phyloP scores from a whole-genome alignment of 2,797 vertebrate genomes.

The Etheostoma perlongum region DNA sequence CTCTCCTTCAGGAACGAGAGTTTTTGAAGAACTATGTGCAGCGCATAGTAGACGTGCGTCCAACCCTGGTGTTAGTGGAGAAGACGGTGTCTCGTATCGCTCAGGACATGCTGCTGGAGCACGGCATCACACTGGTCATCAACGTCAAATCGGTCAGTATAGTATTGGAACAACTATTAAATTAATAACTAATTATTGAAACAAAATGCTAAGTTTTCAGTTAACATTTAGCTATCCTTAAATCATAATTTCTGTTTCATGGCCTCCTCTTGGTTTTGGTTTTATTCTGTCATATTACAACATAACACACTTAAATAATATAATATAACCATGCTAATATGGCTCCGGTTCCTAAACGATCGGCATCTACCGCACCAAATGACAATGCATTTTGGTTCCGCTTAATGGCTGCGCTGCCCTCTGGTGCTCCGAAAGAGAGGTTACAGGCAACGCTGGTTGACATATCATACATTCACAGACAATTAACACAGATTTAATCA shows the following conservation, averaged over 20 bases:
- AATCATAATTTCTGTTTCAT: neutral
- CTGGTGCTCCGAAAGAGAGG: too few species aligned
- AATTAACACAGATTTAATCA: neutral
- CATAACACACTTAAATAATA: neutral
- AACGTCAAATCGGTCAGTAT: conserved; percentile 96
- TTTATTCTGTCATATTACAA: too few species aligned
- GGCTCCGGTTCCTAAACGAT: too few species aligned
- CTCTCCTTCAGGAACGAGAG: conserved; percentile 90
- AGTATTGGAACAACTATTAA: too few species aligned
- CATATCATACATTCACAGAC: too few species aligned
- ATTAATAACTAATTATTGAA: too few species aligned
- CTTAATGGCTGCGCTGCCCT: too few species aligned
- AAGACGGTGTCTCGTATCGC: conserved; percentile 98
- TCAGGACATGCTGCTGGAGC: conserved; percentile 97
- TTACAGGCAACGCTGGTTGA: too few species aligned
- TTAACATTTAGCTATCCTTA: neutral
- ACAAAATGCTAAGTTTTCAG: too few species aligned
- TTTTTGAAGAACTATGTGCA: conserved; percentile 99
- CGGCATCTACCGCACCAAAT: too few species aligned
- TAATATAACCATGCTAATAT: too few species aligned
- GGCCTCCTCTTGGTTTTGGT: neutral
- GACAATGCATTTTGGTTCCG: too few species aligned
- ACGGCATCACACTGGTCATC: conserved; percentile 96
- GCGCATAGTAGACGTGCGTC: conserved; percentile 95
- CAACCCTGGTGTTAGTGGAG: conserved; percentile 96